Conservation (phyloP, 2,113 vertebrate species). For the Chunga burmeisteri region DNA sequence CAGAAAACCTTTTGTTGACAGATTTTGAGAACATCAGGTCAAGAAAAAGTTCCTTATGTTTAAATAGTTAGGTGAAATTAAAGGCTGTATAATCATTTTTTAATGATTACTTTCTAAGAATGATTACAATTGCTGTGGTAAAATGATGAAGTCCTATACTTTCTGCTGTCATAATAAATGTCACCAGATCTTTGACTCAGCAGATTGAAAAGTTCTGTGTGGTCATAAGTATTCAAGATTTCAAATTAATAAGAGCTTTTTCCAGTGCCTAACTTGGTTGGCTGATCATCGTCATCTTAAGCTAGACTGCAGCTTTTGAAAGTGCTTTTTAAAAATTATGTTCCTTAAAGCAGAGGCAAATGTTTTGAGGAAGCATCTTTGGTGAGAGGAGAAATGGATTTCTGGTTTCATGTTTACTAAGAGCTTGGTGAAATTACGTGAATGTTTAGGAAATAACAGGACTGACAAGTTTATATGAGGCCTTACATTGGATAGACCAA, state of each 20-base stretch:
- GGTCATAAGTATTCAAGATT: background rate
- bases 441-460: background rate
- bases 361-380: background rate
- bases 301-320: background rate
- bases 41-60: background rate
- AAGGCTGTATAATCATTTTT: background rate
- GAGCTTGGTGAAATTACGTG: background rate
- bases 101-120: background rate
- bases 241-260: background rate
- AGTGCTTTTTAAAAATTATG: background rate
- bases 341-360: background rate
- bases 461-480: background rate
- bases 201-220: background rate
- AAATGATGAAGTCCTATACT: background rate
- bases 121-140: background rate
- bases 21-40: background rate
- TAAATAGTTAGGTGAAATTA: background rate
- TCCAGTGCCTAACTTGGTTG: background rate
- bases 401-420: background rate
- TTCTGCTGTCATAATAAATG: background rate
- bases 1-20: background rate
- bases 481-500: background rate
- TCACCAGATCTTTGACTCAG: background rate
- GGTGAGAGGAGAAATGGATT: background rate
- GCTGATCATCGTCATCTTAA: background rate